Conservation (phyloP, 1,140 invertebrate genomes). For the Pogonomyrmex barbatus region DNA sequence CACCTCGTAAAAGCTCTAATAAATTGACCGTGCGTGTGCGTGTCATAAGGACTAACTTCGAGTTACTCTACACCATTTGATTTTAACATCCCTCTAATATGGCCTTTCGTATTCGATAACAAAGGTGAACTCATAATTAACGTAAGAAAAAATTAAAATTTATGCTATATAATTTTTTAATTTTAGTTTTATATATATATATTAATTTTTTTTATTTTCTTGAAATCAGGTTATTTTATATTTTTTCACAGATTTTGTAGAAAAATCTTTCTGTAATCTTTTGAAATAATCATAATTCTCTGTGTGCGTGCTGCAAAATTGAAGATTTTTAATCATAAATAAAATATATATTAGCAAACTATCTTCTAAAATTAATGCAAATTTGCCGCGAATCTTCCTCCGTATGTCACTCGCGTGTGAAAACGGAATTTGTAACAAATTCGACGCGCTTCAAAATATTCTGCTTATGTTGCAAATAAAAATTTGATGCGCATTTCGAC, state of each 20-base stretch:
- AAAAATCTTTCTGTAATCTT: not conserved
- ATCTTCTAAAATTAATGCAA: not conserved
- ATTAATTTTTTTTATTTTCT: no score
- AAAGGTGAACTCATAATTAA: not conserved
- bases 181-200: not conserved
- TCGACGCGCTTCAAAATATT: not conserved
- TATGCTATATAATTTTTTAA: not conserved
- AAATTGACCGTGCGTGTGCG: slow-evolving; percentile 35
- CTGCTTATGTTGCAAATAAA: not conserved
- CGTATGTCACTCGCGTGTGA: not conserved
- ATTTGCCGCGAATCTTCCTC: not conserved
- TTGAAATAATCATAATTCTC: not conserved
- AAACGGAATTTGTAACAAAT: not conserved
- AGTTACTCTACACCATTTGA: slow-evolving; percentile 26
- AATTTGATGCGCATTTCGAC: not conserved
- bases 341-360: not conserved
- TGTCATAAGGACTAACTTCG: not conserved
- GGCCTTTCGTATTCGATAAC: not conserved
- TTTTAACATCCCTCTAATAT: not conserved
- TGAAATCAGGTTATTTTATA: not conserved
- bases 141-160: not conserved
- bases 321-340: not conserved
- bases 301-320: not conserved
- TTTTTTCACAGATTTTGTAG: not conserved
- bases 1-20: slow-evolving; percentile 42